phyloP scores from a whole-genome alignment of 2,797 vertebrate genomes.

The Poecile montanus region DNA sequence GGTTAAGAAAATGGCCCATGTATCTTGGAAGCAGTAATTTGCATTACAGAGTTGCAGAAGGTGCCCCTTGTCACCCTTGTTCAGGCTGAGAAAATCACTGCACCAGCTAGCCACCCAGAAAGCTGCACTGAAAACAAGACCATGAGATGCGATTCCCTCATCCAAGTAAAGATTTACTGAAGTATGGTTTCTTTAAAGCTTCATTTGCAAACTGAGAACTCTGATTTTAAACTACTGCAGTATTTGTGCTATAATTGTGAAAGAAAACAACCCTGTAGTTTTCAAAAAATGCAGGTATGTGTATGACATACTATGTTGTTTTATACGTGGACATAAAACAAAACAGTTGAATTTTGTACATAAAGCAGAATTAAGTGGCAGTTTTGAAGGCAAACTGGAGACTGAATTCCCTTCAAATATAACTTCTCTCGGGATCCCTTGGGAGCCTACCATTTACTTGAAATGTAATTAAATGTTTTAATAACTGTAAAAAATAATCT shows the following conservation, averaged over 20 bases:
- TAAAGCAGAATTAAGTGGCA: neutral
- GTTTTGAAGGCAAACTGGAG: neutral
- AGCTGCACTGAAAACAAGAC: neutral
- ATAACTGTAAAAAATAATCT: neutral
- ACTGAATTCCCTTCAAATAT: neutral
- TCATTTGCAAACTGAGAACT: neutral
- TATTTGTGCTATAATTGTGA: neutral
- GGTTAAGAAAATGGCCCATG: neutral
- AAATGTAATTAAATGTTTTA: constrained; percentile 19
- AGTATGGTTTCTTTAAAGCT: neutral
- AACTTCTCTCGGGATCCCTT: neutral
- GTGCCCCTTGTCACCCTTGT: neutral
- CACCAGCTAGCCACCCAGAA: neutral
- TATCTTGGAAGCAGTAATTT: neutral
- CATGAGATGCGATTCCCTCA: rapidly evolving
- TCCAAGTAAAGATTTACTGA: neutral
- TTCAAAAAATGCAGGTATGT: neutral
- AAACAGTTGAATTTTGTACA: neutral
- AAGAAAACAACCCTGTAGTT: neutral
- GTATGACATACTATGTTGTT: neutral
- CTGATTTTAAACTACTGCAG: neutral
- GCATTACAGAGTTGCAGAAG: neutral
- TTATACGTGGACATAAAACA: neutral
- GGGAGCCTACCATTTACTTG: neutral
- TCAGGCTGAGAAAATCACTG: neutral